Base-by-base conservation (phyloP, 1,140 invertebrate genomes). In the Tetraneura akinire region DNA sequence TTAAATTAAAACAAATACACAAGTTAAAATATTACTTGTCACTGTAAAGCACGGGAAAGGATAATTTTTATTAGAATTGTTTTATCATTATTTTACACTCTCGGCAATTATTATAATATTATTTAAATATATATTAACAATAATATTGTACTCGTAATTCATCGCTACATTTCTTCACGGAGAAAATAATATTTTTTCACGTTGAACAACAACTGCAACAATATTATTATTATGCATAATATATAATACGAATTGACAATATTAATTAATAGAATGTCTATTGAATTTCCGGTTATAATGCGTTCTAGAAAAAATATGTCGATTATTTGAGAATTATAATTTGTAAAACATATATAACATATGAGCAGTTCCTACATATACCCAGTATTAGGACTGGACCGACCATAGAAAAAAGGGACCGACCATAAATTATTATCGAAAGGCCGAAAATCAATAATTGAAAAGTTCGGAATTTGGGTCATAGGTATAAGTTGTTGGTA, bases 391-490 rank as follows among this genome's bases (percentile, higher is more conserved):
- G 37, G 29, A 57, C 57, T 57, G 51, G 51, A 57, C 71, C 51
- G 26, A 76, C 26, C 42, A 23, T 32, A 51, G 55, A 37, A 51
- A 23, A 57, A 74, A 57, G 8, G 51, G 32, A 57, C 51, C 14
- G 18, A 42, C 71, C 71, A 57, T 76, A 76, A 76, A 76, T 76
- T 76, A 76, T 76, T 18, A 18, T 6, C 29, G 32, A 76, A 76
- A 37, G 49, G 55, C 71, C 71, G 51, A 76, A 76, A 76, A 76
- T 76, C 71, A 76, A 76, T 76, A 76, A 37, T 57, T 57, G 51
- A 57, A 53, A 74, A 76, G 71, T 57, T 13, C 51, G 11, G 32
- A 76, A 53, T 23, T 57, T n/a, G 51, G 51, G 71, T 57, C 53
- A 76, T 6, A 13, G 14, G 21, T 42, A 37, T 42, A 57, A 1